A percentile compares a stretch with the other conserved stretches of the same genome.
These are phyloP conservation scores for Brevimyrus niger DNA, from an alignment of 2,113 vertebrate species.

Conservation along the genomic window DNA sequence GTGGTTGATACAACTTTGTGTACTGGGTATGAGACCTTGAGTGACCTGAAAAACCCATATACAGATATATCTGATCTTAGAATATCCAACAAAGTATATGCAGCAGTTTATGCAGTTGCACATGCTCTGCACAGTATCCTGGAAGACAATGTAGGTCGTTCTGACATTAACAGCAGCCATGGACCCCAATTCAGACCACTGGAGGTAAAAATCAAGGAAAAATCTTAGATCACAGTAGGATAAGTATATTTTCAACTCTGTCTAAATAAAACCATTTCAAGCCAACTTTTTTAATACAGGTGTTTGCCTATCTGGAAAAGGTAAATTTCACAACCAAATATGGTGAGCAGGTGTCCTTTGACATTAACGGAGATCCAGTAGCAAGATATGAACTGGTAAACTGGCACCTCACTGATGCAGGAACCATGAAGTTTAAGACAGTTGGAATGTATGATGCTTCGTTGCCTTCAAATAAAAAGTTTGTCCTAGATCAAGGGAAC, in stretches of 20 bases:
- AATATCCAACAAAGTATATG: constrained; percentile 39
- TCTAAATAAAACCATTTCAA: neutral
- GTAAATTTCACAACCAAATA: constrained; percentile 21
- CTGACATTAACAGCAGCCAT: neutral
- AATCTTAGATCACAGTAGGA: neutral
- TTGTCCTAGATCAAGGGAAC: constrained; percentile 9
- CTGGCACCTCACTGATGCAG: constrained; percentile 18
- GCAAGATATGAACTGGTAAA: constrained; percentile 31
- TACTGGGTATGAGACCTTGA: constrained; percentile 32
- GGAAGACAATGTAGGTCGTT: neutral
- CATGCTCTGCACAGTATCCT: constrained; percentile 34
- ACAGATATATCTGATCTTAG: constrained; percentile 38
- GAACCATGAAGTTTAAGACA: constrained; percentile 26
- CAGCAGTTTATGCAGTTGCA: constrained; percentile 37
- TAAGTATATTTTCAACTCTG: neutral
- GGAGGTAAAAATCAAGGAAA: constrained; percentile 8
- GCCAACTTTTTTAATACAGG: neutral
- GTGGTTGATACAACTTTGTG: neutral
- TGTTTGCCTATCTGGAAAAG: constrained; percentile 17
- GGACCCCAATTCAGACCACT: neutral
- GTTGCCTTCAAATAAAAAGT: constrained; percentile 4
- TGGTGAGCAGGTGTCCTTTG: constrained; percentile 25
- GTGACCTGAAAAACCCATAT: constrained; percentile 33
- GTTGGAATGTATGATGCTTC: constrained; percentile 42
- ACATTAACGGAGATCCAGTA: constrained; percentile 23